Evolutionary conservation across 2,888 invertebrate species (phyloP), one percentile per base, ranked within the genome.

Genomic region (Eudemis profundana): DNA sequence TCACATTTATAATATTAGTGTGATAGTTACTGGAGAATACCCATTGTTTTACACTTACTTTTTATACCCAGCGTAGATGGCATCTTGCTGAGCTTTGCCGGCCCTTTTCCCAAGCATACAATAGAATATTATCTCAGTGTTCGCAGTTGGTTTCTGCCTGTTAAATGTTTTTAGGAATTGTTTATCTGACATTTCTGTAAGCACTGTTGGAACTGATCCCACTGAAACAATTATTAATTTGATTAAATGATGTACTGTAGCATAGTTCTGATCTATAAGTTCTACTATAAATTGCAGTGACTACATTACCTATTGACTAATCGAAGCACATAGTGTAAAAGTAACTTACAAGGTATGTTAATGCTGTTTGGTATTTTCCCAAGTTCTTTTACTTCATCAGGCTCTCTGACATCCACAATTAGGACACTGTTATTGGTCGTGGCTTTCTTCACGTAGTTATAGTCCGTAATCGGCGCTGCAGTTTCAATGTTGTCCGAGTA

Each of bases 341-440:
- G 53, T 53, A 60, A 87, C 93, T 93, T 92, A 95, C 96, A 90
- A 72, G 96, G 96, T 81, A 96, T 96, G 77, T 96, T 96, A 59
- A 96, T 93, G 76, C 95, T 95, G 61, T 94, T 94, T 38, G 96
- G 96, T 67, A 96, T 94, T 75, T 92, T 89, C 2, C 96, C 96
- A 71, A 94, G 94, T 78, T 95, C 94, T 68, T 93, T 83, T 8
- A 96, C 82, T 85, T 96, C 96, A 10, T 93, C 84, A 29, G 95
- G 95, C 78, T 96, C 96, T 70, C 96, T 94, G 0, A 97, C 96
- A 89, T 97, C 96, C 68, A 97, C 93, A 23, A 96, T 93, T 14
- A 95, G 75, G 62, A 84, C 74, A 64, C 81, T 77, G 15, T 70
- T 72, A 67, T 81, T 74, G 3, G 66, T 40, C 61, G 78, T 81